Evolutionary conservation across 2,797 vertebrate genomes (phyloP).

Genomic region (Miichthys miiuy): DNA sequence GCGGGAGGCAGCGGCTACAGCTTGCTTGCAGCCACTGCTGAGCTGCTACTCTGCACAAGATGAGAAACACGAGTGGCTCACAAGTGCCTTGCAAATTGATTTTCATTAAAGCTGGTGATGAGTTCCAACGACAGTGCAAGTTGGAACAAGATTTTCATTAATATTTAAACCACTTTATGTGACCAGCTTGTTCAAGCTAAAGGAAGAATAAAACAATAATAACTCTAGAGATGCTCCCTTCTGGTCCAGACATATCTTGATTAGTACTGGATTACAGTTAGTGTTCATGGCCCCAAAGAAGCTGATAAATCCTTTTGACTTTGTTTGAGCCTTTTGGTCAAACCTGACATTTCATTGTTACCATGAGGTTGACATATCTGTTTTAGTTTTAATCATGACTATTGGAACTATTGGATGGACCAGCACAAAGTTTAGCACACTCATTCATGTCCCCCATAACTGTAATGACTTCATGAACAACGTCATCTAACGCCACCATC

Average conservation of each 20-base stretch:
- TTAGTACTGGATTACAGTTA: neutral
- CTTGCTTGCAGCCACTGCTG: conserved; percentile 7
- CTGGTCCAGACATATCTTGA: neutral
- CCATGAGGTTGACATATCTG: neutral
- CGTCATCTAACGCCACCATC: neutral
- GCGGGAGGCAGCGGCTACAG: conserved; percentile 32
- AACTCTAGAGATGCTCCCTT: too few species aligned
- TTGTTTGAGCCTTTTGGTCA: neutral
- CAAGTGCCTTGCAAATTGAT: neutral
- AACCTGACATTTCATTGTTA: too few species aligned
- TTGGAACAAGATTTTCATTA: neutral
- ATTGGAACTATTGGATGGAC: neutral
- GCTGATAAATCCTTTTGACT: neutral
- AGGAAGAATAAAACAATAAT: too few species aligned
- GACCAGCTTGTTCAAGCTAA: neutral
- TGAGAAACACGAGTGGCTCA: neutral
- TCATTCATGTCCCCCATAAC: neutral
- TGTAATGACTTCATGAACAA: neutral
- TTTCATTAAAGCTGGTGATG: conserved; percentile 6
- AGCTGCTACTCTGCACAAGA: conserved; percentile 12
- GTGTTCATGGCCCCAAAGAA: neutral
- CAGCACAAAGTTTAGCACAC: neutral
- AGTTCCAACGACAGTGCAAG: neutral
- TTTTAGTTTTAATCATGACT: neutral
- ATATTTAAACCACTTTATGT: neutral